Conservation (phyloP, 92 coral and sea anemone species). For the Parazoanthus darwini region DNA sequence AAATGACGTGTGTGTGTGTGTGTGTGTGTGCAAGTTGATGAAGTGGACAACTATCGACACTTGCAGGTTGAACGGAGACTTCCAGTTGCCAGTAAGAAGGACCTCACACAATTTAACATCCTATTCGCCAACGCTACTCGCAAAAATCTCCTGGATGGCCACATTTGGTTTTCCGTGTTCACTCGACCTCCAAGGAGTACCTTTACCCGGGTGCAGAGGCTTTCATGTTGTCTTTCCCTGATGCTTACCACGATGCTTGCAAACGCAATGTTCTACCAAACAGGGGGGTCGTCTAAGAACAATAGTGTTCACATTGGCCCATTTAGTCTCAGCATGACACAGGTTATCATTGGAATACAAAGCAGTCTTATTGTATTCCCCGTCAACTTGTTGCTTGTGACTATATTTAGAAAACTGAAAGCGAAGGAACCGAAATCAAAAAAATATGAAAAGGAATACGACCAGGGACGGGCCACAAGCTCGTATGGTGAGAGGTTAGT, state of each 20-base stretch:
- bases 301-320: conserved; percentile 77
- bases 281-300: conserved; percentile 58
- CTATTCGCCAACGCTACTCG: conserved; percentile 89
- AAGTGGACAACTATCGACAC: not conserved
- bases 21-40: no score
- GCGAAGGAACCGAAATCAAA: conserved; percentile 66
- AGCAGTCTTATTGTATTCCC: conserved; percentile 89
- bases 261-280: conserved; percentile 88
- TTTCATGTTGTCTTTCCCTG: conserved; percentile 87
- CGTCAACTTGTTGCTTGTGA: conserved; percentile 78
- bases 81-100: conserved; percentile 68
- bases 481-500: not conserved
- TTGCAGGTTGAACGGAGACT: conserved; percentile 39
- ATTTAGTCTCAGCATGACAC: conserved; percentile 68
- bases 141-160: conserved; percentile 87
- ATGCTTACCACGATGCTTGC: conserved; percentile 82
- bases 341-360: conserved; percentile 77
- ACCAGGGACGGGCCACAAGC: conserved; percentile 4
- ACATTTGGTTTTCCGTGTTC: conserved; percentile 92
- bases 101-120: conserved; percentile 82
- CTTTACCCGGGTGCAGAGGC: conserved; percentile 91
- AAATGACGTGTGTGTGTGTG: not conserved
- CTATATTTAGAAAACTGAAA: conserved; percentile 84
- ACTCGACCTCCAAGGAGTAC: conserved; percentile 91
- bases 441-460: conserved; percentile 55